Evolutionary conservation across 2,888 invertebrate species (phyloP), one percentile per base, ranked within the genome.

Genomic region (Gisinianus flammeolus): DNA sequence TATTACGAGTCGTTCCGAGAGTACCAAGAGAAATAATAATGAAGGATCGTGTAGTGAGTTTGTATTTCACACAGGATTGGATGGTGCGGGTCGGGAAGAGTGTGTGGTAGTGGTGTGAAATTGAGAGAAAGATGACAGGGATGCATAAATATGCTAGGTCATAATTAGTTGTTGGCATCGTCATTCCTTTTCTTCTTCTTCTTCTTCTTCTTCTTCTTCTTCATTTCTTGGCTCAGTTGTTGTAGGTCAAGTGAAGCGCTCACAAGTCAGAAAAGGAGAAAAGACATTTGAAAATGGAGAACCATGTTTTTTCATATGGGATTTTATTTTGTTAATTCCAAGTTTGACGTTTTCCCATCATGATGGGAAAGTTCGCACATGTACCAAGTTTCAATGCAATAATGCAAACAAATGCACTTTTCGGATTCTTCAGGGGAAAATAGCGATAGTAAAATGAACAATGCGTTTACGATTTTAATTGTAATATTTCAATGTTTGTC

Each of bases 41-140:
- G 28, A 64, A 16, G 26, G 64, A 26, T 64, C 26, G 64, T 64
- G 28, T 26, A 44, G 12, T 44, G 44, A 16, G 8, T 19, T 16
- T 44, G 35, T 35, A 35, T 35, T 12, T n/a, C 2, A 24, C 26
- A 62, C 19, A 28, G 64, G 44, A 44, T 44, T 44, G 44, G 44
- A 44, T 44, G 44, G 44, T 44, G 44, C 44, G 44, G 44, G 44
- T 62, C 22, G 62, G 12, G 62, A 26, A 52, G 52, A 31, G 44
- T 12, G 44, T 62, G 16, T 16, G 12, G 62, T 12, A 52, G 52
- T n/a, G 56, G 71, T 71, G 71, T 71, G 71, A 71, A 71, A 71
- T 54, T 71, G 71, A 71, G 56, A 31, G 56, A 56, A 71, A 71
- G 71, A 54, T 71, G 71, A 56, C 71, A 71, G 54, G 68, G 64